phyloP scores from a whole-genome alignment of 2,888 invertebrate species.

The Pristionchus exspectatus region DNA sequence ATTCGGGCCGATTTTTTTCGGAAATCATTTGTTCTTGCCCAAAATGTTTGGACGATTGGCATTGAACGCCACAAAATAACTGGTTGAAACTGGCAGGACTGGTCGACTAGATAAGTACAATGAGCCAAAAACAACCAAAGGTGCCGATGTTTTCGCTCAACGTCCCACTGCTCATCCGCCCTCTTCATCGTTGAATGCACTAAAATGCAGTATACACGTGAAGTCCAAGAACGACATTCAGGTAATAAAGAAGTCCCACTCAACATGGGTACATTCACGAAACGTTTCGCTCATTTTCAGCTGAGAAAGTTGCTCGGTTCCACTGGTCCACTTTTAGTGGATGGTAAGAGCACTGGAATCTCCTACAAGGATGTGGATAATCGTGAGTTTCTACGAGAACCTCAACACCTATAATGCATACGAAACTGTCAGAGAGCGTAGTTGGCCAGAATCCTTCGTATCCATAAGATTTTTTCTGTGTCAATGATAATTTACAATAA shows the following conservation, averaged over 20 bases:
- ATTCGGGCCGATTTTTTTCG: too few relatives aligned
- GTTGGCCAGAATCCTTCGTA: too few relatives aligned
- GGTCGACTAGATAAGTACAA: too few relatives aligned
- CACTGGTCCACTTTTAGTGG: background rate
- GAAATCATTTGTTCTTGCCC: too few relatives aligned
- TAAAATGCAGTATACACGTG: background rate
- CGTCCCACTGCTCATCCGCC: background rate
- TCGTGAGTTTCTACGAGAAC: background rate
- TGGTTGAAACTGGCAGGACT: too few relatives aligned
- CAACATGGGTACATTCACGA: background rate
- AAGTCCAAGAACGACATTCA: background rate
- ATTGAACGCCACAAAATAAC: too few relatives aligned
- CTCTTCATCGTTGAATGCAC: background rate
- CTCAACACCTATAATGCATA: background rate
- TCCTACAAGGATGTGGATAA: background rate
- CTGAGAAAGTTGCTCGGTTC: background rate
- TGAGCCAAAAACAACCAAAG: too few relatives aligned
- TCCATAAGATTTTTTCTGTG: too few relatives aligned
- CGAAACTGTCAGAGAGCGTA: too few relatives aligned
- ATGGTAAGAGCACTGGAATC: background rate
- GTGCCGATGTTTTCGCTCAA: too few relatives aligned
- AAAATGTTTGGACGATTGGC: too few relatives aligned
- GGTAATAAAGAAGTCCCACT: background rate
- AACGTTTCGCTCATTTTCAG: background rate
- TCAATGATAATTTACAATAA: too few relatives aligned